Percentiles rank a stretch among this genome's conserved stretches.
These are phyloP conservation scores for Diabrotica undecimpunctata DNA, from an alignment of 1,140 invertebrate genomes.

Conservation along the genomic window DNA sequence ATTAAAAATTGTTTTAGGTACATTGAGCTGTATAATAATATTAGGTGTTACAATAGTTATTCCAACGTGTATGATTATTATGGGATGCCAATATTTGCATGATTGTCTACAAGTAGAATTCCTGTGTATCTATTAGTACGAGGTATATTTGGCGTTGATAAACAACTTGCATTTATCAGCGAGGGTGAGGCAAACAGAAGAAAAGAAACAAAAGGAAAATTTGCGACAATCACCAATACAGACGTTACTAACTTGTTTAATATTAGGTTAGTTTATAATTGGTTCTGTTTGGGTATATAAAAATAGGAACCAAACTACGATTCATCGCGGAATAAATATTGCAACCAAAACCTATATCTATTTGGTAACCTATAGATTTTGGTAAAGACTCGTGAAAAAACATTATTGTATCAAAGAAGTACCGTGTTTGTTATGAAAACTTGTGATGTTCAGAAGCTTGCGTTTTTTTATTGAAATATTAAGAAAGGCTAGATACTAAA, in stretches of 20 bases:
- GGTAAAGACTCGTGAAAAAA: too few relatives aligned
- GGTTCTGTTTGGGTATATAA: slow-evolving; percentile 67
- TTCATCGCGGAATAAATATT: slow-evolving; percentile 53
- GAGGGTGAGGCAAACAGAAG: slow-evolving; percentile 51
- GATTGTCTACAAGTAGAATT: slow-evolving; percentile 64
- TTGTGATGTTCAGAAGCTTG: too few relatives aligned
- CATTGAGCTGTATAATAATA: slow-evolving; percentile 63
- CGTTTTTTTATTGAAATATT: too few relatives aligned
- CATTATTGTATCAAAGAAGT: too few relatives aligned
- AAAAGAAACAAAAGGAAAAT: slow-evolving; percentile 55
- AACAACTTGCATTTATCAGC: slow-evolving; percentile 57
- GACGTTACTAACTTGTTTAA: slow-evolving; percentile 61
- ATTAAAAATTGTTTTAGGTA: too few relatives aligned
- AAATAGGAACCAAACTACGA: slow-evolving; percentile 61
- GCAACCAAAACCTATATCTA: slow-evolving; percentile 62
- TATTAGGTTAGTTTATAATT: slow-evolving; percentile 64
- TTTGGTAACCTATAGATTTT: too few relatives aligned
- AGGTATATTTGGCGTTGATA: slow-evolving; percentile 61
- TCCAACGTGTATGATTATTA: slow-evolving; percentile 63
- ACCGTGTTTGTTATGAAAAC: too few relatives aligned
- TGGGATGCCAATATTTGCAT: slow-evolving; percentile 61
- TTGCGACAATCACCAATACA: slow-evolving; percentile 55
- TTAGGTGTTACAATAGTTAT: slow-evolving; percentile 61
- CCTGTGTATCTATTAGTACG: slow-evolving; percentile 67
- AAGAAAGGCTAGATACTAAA: too few relatives aligned